Evolutionary conservation across 2,797 vertebrate species (phyloP).

Genomic region (Clarias laeviceps): DNA sequence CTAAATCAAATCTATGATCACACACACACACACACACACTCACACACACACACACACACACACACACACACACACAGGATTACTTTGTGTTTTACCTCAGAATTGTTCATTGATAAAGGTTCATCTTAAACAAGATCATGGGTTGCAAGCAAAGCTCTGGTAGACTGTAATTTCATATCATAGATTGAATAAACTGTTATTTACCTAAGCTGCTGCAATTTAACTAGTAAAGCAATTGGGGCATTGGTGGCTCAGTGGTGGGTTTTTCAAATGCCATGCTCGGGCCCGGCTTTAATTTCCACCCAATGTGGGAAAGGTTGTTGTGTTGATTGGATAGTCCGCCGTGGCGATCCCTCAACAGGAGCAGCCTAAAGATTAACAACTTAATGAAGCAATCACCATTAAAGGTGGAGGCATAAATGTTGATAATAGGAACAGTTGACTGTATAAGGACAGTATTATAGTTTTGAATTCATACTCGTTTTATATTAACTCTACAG

Average conservation of each 20-base stretch:
- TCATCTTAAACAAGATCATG: constrained; percentile 53
- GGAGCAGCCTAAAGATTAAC: neutral
- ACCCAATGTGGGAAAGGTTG: too few species aligned
- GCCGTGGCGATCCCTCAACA: too few species aligned
- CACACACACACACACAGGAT: neutral
- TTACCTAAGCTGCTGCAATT: neutral
- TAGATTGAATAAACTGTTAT: constrained; percentile 3
- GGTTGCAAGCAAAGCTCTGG: constrained; percentile 38
- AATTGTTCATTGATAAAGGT: constrained; percentile 66
- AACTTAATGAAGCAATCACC: neutral
- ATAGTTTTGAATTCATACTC: neutral
- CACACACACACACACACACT: neutral
- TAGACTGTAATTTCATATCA: constrained; percentile 13
- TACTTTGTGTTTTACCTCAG: constrained; percentile 15
- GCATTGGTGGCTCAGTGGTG: too few species aligned
- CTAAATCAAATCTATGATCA: neutral
- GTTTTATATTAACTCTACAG: constrained; percentile 48
- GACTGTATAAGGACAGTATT: neutral
- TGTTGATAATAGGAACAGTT: neutral
- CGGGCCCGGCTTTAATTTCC: too few species aligned
- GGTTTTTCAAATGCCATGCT: too few species aligned
- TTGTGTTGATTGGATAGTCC: too few species aligned
- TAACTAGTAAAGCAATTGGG: neutral
- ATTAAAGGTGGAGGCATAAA: neutral
- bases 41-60: neutral